Percentiles rank a stretch among this genome's conserved stretches.
Evolutionary conservation across 2,797 vertebrate genomes (phyloP).

Genomic region (Helostoma temminkii): DNA sequence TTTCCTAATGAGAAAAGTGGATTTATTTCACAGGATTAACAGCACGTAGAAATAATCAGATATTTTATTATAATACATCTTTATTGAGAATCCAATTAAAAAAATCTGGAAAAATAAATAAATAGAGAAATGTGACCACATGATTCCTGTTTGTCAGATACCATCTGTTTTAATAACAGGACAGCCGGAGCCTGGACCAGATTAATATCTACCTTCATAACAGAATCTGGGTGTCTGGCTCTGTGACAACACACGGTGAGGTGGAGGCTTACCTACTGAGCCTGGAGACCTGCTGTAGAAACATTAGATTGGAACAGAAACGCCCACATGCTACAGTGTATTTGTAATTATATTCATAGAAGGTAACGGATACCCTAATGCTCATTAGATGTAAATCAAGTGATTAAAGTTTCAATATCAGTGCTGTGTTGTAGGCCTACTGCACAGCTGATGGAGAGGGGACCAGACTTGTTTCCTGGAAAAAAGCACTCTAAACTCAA

Average conservation of each 20-base stretch:
- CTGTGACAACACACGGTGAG: conserved; percentile 63
- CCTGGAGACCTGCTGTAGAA: conserved; percentile 49
- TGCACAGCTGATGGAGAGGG: conserved; percentile 26
- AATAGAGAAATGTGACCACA: conserved; percentile 43
- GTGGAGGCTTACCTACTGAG: conserved; percentile 60
- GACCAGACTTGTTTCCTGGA: conserved; percentile 54
- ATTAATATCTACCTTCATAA: conserved; percentile 75
- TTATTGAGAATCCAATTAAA: background rate
- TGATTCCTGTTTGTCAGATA: conserved; percentile 68
- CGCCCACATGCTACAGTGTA: background rate
- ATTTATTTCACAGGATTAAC: background rate
- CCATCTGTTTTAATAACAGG: conserved; percentile 80
- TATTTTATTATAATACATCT: background rate
- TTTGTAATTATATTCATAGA: background rate
- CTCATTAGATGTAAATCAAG: conserved; percentile 28
- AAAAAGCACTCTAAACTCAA: conserved; percentile 42
- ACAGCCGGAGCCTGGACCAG: conserved; percentile 70
- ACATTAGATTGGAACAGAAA: conserved; percentile 10
- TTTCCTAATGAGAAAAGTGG: background rate
- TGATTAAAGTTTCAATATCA: conserved; percentile 28
- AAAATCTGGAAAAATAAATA: background rate
- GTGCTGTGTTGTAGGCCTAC: background rate
- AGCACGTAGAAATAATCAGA: background rate
- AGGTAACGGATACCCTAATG: conserved; percentile 7
- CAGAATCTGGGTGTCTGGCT: conserved; percentile 71